Evolutionary conservation across 2,113 vertebrate genomes (phyloP).

Genomic region (Diphyllodes magnificus): DNA sequence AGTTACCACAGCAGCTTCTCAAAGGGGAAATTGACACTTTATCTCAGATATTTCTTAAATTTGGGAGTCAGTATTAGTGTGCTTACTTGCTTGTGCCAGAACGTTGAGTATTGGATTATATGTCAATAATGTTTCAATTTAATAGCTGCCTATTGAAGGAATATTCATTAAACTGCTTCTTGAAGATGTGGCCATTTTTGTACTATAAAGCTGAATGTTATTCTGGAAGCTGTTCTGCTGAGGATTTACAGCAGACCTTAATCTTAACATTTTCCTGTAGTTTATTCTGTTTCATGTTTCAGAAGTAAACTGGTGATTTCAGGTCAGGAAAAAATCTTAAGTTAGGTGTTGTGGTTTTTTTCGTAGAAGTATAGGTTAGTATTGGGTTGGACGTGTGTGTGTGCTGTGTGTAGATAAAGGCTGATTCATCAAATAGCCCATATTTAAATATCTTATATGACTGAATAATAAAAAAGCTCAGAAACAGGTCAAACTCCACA

Average conservation of each 20-base stretch:
- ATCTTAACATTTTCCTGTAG: background rate
- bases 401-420: background rate
- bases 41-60: background rate
- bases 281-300: background rate
- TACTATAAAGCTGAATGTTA: background rate
- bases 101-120: background rate
- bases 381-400: accelerated
- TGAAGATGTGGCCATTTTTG: background rate
- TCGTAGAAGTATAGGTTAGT: background rate
- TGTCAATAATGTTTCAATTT: background rate
- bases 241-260: background rate
- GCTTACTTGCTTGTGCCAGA: background rate
- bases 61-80: background rate
- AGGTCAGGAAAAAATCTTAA: background rate
- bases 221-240: background rate
- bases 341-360: background rate
- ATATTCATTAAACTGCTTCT: background rate
- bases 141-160: background rate
- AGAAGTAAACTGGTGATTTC: background rate
- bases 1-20: background rate
- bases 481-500: background rate
- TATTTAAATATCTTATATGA: background rate
- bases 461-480: background rate
- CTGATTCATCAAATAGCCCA: background rate
- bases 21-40: background rate